Evolutionary conservation across 2,888 invertebrate genomes (phyloP).

Genomic region (Zonitis immaculata): DNA sequence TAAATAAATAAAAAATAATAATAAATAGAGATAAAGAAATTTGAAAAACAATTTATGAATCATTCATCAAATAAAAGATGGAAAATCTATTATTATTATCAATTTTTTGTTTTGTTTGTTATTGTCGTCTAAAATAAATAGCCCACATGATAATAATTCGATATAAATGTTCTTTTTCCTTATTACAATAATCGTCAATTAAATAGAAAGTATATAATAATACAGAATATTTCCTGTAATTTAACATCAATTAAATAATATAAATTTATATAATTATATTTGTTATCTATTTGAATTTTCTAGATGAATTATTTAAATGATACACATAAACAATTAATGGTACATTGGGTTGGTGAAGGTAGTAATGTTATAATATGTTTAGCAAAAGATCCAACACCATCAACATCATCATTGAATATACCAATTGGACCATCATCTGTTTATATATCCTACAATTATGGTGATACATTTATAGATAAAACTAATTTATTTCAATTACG

Average conservation of each 20-base stretch:
- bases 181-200: neutral
- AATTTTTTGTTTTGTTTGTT: too few species aligned
- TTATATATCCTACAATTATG: constrained; percentile 85
- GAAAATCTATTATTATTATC: too few species aligned
- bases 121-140: neutral
- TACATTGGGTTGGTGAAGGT: constrained; percentile 88
- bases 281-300: constrained; percentile 34
- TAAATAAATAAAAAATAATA: too few species aligned
- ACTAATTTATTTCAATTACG: constrained; percentile 62
- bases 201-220: neutral
- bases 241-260: neutral
- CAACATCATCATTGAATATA: constrained; percentile 40
- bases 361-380: constrained; percentile 84
- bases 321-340: constrained; percentile 82
- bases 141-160: neutral
- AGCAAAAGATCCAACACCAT: constrained; percentile 66
- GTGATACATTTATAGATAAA: constrained; percentile 71
- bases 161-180: neutral
- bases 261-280: neutral
- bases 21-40: neutral
- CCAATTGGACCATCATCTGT: constrained; percentile 61
- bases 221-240: neutral
- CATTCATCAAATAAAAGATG: neutral
- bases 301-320: constrained; percentile 78
- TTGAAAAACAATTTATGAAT: neutral